Evolutionary conservation across 2,888 invertebrate species (phyloP).

Genomic region (Notocelia uddmanniana): DNA sequence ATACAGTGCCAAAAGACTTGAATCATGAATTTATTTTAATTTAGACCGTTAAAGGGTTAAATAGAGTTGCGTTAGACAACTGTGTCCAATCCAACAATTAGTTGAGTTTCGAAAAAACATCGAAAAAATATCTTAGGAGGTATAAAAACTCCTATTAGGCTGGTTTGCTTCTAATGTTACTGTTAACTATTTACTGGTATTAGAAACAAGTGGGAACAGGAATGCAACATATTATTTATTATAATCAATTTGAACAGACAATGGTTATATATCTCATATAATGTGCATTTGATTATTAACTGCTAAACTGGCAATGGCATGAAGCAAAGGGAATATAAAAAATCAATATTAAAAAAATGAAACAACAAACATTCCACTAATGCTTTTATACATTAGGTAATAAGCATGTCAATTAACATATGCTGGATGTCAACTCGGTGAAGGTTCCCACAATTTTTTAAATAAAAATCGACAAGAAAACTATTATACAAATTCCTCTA

Average conservation of each 20-base stretch:
- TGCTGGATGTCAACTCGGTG: slow-evolving; percentile 54
- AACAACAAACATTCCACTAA: slow-evolving; percentile 64
- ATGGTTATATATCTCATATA: slow-evolving; percentile 28
- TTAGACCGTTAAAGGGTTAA: no score
- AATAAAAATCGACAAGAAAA: slow-evolving; percentile 74
- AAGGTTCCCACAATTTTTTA: slow-evolving; percentile 69
- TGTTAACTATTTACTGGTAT: not conserved
- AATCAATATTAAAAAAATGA: slow-evolving; percentile 56
- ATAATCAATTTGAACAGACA: slow-evolving; percentile 34
- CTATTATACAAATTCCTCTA: slow-evolving; percentile 81
- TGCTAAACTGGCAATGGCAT: not conserved
- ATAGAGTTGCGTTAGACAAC: no score
- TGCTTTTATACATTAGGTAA: slow-evolving; percentile 73
- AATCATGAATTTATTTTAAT: no score
- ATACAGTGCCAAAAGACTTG: no score
- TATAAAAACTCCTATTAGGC: no score
- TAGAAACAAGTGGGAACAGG: slow-evolving; percentile 14
- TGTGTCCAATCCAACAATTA: no score
- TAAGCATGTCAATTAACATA: slow-evolving; percentile 61
- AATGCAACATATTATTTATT: slow-evolving; percentile 42
- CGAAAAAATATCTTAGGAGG: not conserved
- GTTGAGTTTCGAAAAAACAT: no score
- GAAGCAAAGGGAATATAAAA: slow-evolving; percentile 39
- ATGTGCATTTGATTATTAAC: no score
- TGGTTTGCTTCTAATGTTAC: not conserved